These are phyloP conservation scores for Sylvilagus bachmani DNA, from an alignment of 2,113 vertebrate genomes.

Conservation along the genomic window DNA sequence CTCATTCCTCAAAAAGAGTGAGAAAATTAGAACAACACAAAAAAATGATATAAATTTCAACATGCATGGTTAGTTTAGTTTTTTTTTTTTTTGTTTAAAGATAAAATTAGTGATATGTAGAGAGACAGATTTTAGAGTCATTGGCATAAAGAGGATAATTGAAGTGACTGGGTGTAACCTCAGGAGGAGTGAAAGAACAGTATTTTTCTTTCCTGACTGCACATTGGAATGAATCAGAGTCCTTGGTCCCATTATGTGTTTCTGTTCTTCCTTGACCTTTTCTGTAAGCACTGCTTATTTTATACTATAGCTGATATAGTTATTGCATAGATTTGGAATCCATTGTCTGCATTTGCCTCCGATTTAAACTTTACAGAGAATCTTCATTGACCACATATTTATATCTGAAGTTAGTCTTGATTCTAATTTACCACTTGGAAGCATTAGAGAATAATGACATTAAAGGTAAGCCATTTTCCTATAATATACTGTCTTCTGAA, in stretches of 20 bases:
- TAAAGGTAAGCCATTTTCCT: slow-evolving; percentile 9
- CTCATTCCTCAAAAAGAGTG: background rate
- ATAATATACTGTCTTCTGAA: background rate
- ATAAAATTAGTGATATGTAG: background rate
- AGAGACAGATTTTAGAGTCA: background rate
- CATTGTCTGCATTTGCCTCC: background rate
- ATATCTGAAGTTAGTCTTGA: background rate
- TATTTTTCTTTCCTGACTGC: background rate
- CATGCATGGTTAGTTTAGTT: background rate
- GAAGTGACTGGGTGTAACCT: background rate
- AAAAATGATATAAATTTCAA: slow-evolving; percentile 41
- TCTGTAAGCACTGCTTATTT: background rate
- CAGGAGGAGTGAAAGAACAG: too few species aligned
- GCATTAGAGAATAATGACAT: background rate
- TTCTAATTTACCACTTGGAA: background rate
- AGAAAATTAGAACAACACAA: slow-evolving; percentile 10
- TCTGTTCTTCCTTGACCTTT: background rate
- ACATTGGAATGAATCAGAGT: background rate
- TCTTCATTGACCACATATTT: background rate
- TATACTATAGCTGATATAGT: background rate
- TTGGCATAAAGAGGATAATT: background rate
- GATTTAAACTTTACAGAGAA: background rate
- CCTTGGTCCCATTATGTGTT: background rate
- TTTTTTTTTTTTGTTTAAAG: background rate
- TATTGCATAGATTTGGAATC: background rate